Conservation (phyloP, 2,797 vertebrate species). For the Smutsia temminckii region DNA sequence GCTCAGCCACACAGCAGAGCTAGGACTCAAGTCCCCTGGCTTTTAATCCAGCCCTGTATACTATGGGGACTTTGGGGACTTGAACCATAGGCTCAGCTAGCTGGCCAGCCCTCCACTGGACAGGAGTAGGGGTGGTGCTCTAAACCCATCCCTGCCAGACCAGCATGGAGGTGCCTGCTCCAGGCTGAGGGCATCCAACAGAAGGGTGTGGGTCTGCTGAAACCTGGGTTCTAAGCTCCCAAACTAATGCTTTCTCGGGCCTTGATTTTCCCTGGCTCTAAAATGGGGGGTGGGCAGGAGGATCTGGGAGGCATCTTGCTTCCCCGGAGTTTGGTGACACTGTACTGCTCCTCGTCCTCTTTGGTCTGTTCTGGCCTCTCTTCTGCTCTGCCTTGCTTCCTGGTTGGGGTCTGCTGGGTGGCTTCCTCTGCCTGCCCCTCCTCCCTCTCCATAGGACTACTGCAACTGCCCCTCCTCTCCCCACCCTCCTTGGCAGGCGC, state of each 20-base stretch:
- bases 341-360: not conserved
- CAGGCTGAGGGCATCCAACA: not conserved
- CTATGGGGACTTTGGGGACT: not conserved
- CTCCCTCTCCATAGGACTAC: not conserved
- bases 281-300: not conserved
- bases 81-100: not conserved
- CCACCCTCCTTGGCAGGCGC: constrained; percentile 14
- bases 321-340: not conserved
- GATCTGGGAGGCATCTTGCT: not conserved
- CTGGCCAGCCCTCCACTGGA: not conserved
- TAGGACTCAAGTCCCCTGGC: not conserved
- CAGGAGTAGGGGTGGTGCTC: not conserved
- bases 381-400: not conserved
- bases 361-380: not conserved
- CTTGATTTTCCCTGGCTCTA: constrained; percentile 45
- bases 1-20: not conserved
- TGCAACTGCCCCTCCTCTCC: not conserved
- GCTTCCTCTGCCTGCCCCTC: not conserved
- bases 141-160: not conserved
- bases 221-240: not conserved
- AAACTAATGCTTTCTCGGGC: not conserved
- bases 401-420: not conserved
- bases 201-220: not conserved
- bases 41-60: not conserved
- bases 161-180: not conserved